phyloP scores from a whole-genome alignment of 2,113 vertebrate genomes.

The Forbesichthys papilliferus region DNA sequence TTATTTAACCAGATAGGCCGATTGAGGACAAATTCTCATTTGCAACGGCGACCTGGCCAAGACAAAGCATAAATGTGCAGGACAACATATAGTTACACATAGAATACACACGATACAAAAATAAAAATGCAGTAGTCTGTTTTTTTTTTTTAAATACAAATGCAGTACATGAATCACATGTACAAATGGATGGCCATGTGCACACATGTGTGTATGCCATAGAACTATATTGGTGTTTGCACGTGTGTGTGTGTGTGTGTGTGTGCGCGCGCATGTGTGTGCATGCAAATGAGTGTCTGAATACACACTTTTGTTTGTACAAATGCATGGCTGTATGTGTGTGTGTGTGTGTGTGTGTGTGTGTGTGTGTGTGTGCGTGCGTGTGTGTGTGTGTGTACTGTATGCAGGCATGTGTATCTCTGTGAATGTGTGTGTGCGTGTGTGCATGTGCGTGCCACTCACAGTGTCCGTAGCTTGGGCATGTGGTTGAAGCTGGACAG shows the following conservation, averaged over 20 bases:
- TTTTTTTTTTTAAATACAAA: too few relatives aligned
- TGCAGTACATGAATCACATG: too few relatives aligned
- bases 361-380: constrained; percentile 10
- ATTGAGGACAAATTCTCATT: too few relatives aligned
- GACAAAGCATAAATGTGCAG: too few relatives aligned
- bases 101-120: too few relatives aligned
- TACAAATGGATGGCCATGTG: constrained; percentile 12
- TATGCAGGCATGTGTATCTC: constrained; percentile 14
- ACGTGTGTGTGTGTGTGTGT: constrained; percentile 9
- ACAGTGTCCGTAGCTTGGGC: constrained; percentile 98
- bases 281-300: constrained; percentile 9
- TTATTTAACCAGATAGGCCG: too few relatives aligned
- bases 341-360: constrained; percentile 12
- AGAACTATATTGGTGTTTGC: constrained; percentile 11
- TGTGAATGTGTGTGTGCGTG: neutral
- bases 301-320: constrained; percentile 16
- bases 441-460: constrained; percentile 74
- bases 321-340: constrained; percentile 18
- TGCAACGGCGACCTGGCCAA: too few relatives aligned
- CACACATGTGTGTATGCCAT: constrained; percentile 10
- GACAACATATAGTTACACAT: too few relatives aligned
- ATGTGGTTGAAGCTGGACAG: constrained; percentile 99
- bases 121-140: too few relatives aligned
- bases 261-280: constrained; percentile 5
- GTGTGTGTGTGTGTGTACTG: constrained; percentile 7